Conservation (phyloP, 1,140 invertebrate species). For the Bombus fervidus region DNA sequence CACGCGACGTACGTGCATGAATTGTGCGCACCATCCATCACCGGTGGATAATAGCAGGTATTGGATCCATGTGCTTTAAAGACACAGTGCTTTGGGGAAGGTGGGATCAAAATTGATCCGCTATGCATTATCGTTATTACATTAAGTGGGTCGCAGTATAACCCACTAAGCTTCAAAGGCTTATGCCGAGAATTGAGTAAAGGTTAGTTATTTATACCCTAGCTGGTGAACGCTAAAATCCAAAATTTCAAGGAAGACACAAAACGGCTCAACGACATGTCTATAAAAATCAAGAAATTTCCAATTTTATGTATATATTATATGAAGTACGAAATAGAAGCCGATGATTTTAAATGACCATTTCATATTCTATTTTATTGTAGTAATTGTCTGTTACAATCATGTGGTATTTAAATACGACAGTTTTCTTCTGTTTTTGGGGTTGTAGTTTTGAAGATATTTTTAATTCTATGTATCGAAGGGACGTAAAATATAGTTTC, state of each 20-base stretch:
- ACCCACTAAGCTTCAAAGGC: conserved; percentile 52
- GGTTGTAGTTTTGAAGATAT: not conserved
- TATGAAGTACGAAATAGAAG: not conserved
- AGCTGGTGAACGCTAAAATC: conserved; percentile 5
- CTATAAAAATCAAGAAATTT: not conserved
- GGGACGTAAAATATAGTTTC: not conserved
- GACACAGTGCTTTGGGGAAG: conserved; percentile 44
- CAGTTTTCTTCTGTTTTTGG: not conserved
- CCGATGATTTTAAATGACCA: not conserved
- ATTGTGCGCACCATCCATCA: conserved; percentile 15
- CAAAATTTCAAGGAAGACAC: conserved; percentile 17
- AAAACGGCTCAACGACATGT: not conserved
- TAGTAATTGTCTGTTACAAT: not conserved
- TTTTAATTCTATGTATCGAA: not conserved
- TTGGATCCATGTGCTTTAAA: conserved; percentile 44
- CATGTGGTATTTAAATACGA: not conserved
- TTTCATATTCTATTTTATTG: not conserved
- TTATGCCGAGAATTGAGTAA: conserved; percentile 41
- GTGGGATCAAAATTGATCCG: conserved; percentile 48
- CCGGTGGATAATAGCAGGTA: conserved; percentile 31
- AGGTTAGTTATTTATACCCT: conserved; percentile 38
- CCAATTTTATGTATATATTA: no score
- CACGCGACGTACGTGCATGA: not conserved
- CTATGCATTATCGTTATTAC: conserved; percentile 51
- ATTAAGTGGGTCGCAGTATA: conserved; percentile 44